A percentile compares a stretch with the other conserved stretches of the same genome.
phyloP scores from a whole-genome alignment of 1,140 invertebrate genomes.

The Drosophila athabasca region DNA sequence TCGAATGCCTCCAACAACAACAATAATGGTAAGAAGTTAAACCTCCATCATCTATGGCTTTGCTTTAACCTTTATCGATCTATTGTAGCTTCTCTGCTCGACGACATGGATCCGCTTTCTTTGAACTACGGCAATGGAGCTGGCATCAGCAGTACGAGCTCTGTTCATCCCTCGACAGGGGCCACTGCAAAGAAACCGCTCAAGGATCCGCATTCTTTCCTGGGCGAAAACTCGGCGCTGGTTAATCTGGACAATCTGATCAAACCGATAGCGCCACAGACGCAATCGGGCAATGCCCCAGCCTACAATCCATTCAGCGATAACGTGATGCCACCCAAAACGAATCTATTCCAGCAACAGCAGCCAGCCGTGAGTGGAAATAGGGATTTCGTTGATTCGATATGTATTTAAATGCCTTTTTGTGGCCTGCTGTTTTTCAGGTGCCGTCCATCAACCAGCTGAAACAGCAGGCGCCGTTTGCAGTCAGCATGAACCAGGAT shows the following conservation, averaged over 20 bases:
- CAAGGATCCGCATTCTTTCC: constrained; percentile 95
- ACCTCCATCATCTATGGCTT: background rate
- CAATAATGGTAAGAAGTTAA: constrained; percentile 75
- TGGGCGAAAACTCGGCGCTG: constrained; percentile 96
- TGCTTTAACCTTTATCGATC: background rate
- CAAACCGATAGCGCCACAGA: constrained; percentile 85
- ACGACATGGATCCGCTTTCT: constrained; percentile 81
- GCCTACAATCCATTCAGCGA: constrained; percentile 84
- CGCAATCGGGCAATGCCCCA: constrained; percentile 54
- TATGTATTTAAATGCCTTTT: background rate
- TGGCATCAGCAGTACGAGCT: constrained; percentile 31
- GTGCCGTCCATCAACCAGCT: constrained; percentile 85
- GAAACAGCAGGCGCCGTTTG: constrained; percentile 84
- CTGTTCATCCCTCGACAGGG: constrained; percentile 68
- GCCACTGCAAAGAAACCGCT: constrained; percentile 85
- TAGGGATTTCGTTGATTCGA: background rate
- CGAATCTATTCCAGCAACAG: constrained; percentile 84
- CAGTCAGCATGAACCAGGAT: constrained; percentile 82
- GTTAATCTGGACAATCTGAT: constrained; percentile 98
- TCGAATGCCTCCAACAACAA: constrained; percentile 79
- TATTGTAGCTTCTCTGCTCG: constrained; percentile 71
- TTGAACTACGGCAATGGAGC: constrained; percentile 64
- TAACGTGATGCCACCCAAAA: constrained; percentile 80
- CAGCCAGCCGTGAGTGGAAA: constrained; percentile 78
- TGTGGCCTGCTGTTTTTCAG: constrained; percentile 16